These are phyloP conservation scores for Leptinotarsa juncta DNA, from an alignment of 2,888 invertebrate species.

Conservation along the genomic window DNA sequence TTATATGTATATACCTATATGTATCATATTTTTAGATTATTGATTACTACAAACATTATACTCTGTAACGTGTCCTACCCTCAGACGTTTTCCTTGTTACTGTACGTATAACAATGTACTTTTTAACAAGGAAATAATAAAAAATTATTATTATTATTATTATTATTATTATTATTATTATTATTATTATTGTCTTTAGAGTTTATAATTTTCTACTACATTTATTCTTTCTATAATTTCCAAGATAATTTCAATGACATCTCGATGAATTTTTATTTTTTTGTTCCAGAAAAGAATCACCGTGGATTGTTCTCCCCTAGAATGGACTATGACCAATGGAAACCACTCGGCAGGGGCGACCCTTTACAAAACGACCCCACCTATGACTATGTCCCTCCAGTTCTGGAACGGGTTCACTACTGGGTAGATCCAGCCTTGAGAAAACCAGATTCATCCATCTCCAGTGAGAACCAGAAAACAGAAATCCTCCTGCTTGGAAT, in stretches of 20 bases:
- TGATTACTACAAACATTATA: too few relatives aligned
- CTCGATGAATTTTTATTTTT: not conserved
- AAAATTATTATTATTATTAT: too few relatives aligned
- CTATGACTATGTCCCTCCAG: conserved; percentile 86
- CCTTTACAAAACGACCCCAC: conserved; percentile 87
- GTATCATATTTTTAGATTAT: too few relatives aligned
- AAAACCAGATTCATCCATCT: conserved; percentile 69
- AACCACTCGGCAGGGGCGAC: conserved; percentile 84
- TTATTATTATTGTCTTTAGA: too few relatives aligned
- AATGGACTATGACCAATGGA: conserved; percentile 88
- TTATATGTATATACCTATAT: too few relatives aligned
- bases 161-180: too few relatives aligned
- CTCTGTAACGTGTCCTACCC: too few relatives aligned
- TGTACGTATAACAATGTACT: too few relatives aligned
- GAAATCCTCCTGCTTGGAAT: conserved; percentile 79
- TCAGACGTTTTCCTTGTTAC: too few relatives aligned
- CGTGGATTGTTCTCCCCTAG: conserved; percentile 75
- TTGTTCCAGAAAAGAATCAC: conserved; percentile 33
- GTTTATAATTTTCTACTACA: too few relatives aligned
- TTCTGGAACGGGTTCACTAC: conserved; percentile 81
- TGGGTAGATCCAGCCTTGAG: conserved; percentile 77
- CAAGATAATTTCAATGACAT: not conserved
- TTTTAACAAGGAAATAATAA: too few relatives aligned
- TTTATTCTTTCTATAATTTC: too few relatives aligned
- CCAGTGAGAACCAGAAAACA: conserved; percentile 69